These are phyloP conservation scores for Drosophila maculinotata DNA, from an alignment of 2,888 invertebrate species.

Conservation along the genomic window DNA sequence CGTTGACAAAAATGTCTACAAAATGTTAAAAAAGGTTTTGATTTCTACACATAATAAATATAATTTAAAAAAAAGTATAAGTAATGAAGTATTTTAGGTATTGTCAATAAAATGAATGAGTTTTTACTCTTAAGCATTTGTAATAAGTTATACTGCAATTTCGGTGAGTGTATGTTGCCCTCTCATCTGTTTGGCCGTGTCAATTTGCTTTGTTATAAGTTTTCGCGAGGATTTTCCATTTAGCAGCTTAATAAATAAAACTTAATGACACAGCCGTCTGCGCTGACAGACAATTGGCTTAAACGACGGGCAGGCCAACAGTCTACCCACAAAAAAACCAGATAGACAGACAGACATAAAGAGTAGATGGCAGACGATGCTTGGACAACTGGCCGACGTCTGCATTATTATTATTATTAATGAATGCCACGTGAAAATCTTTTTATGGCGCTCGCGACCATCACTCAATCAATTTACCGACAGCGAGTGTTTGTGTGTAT, in stretches of 20 bases:
- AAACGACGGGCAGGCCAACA: constrained; percentile 46
- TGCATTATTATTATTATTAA: constrained; percentile 78
- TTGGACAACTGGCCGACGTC: constrained; percentile 53
- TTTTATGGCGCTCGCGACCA: constrained; percentile 62
- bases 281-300: constrained; percentile 77
- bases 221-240: constrained; percentile 90
- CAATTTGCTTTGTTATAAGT: constrained; percentile 77
- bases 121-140: too few species aligned
- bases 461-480: constrained; percentile 72
- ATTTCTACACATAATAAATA: too few species aligned
- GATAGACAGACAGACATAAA: not conserved
- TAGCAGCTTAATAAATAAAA: constrained; percentile 92
- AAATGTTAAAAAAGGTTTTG: too few species aligned
- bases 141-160: too few species aligned
- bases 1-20: too few species aligned
- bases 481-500: constrained; percentile 26
- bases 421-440: constrained; percentile 80
- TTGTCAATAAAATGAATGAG: too few species aligned
- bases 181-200: constrained; percentile 19
- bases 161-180: too few species aligned
- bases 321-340: constrained; percentile 1
- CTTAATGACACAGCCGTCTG: constrained; percentile 89
- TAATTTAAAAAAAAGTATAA: too few species aligned
- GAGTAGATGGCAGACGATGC: constrained; percentile 7
- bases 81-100: too few species aligned